Evolutionary conservation across 2,888 invertebrate genomes (phyloP), one percentile per base, ranked within the genome.

Genomic region (Phoronis australis): DNA sequence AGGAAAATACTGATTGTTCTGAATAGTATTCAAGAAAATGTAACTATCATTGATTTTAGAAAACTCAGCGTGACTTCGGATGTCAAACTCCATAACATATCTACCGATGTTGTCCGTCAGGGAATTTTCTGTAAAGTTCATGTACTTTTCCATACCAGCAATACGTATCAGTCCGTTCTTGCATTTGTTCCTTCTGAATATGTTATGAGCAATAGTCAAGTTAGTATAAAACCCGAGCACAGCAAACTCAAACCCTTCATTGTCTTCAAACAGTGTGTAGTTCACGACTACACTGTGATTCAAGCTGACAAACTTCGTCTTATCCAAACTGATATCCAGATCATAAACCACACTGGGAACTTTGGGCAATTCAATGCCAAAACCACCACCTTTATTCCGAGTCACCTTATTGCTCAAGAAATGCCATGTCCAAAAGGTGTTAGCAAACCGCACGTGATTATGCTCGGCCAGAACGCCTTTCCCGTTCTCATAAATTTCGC

Each of bases 361-460:
- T 62, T 93, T 92, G 0, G 99, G 99, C 35, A 99, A 78, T 12
- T 86, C 83, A 3, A 97, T 82, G 65, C 90, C 86, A 59, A 99
- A 86, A 1, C 97, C 97, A 12, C 92, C 91, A 24, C 83, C 83
- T 51, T 82, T 81, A 68, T 96, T 97, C 57, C 88, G 83, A 70
- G 90, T 89, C 54, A 99, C 84, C 0, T 87, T 85, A 52, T 88
- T 88, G 66, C 91, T 88, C 73, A 88, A 87, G 42, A 96, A 76
- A 24, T 89, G 82, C 83, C 97, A 99, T 72, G 96, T 93, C 80
- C 94, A 99, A 1, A 99, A 82, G 79, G 99, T 99, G 69, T 97
- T 97, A 0, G 96, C 94, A 55, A 92, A 88, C 60, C 94, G 84
- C 62, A 97, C 84, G 76, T 99, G 79, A 39, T 93, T 91, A 64